A percentile compares a stretch with the other conserved stretches of the same genome.
phyloP scores from a whole-genome alignment of 2,888 invertebrate genomes.

The Ischnus inquisitorius region DNA sequence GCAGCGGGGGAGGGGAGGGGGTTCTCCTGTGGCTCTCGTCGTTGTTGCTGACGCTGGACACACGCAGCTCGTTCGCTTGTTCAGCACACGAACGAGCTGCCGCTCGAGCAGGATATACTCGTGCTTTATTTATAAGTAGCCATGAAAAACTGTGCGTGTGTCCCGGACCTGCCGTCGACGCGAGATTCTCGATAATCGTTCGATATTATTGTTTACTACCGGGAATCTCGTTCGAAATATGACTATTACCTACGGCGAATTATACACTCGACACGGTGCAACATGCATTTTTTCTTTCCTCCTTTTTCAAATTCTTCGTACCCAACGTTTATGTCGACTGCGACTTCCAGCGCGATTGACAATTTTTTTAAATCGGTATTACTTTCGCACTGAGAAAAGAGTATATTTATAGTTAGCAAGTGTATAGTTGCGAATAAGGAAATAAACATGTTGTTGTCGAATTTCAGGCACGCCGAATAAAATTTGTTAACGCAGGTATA shows the following conservation, averaged over 20 bases:
- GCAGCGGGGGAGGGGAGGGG: slow-evolving; percentile 58
- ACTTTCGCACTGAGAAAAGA: too few species aligned
- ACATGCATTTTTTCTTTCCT: background rate
- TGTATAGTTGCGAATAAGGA: too few species aligned
- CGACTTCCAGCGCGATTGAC: too few species aligned
- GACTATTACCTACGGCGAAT: slow-evolving; percentile 15
- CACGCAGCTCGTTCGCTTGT: slow-evolving; percentile 22
- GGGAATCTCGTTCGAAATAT: slow-evolving; percentile 45
- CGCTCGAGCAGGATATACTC: background rate
- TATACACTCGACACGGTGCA: background rate
- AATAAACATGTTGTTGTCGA: too few species aligned
- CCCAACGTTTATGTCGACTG: too few species aligned
- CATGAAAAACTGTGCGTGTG: slow-evolving; percentile 34
- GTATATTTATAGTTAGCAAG: too few species aligned
- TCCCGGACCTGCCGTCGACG: slow-evolving; percentile 22
- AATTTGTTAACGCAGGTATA: too few species aligned
- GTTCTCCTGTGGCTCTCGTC: background rate
- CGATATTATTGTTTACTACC: slow-evolving; percentile 44
- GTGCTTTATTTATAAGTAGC: slow-evolving; percentile 48
- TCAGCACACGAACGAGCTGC: slow-evolving; percentile 30
- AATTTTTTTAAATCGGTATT: too few species aligned
- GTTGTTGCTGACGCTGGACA: slow-evolving; percentile 27
- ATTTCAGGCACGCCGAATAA: too few species aligned
- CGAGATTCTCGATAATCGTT: slow-evolving; percentile 53
- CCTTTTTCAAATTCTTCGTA: background rate